phyloP scores from a whole-genome alignment of 2,113 vertebrate species.

The Vanacampus margaritifer region DNA sequence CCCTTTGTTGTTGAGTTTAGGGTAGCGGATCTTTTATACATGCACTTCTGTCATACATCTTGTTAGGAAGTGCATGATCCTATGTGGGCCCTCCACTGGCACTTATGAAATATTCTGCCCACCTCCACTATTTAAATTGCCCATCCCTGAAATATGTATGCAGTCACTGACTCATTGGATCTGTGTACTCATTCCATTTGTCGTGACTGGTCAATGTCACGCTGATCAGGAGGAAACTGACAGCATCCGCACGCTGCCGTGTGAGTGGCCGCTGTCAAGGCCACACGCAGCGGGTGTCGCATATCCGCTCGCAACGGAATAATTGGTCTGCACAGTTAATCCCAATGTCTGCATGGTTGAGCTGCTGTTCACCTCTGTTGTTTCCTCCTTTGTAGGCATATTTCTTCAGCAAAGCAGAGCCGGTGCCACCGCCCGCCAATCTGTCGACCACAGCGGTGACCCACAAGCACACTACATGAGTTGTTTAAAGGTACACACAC shows the following conservation, averaged over 20 bases:
- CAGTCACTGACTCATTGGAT: too few relatives aligned
- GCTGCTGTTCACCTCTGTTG: background rate
- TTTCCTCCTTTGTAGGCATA: slow-evolving; percentile 71
- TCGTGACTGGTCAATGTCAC: slow-evolving; percentile 40
- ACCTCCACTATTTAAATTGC: too few relatives aligned
- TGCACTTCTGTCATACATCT: too few relatives aligned
- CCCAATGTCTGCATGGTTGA: slow-evolving; percentile 16
- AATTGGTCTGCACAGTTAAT: slow-evolving; percentile 51
- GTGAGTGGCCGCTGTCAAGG: slow-evolving; percentile 4
- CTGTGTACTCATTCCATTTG: background rate
- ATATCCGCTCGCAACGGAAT: slow-evolving; percentile 48
- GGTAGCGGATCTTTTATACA: too few relatives aligned
- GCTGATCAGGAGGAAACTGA: slow-evolving; percentile 56
- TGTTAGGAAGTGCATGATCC: too few relatives aligned
- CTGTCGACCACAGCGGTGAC: background rate
- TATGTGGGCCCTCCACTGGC: too few relatives aligned
- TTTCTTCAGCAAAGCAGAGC: slow-evolving; percentile 84
- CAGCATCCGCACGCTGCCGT: slow-evolving; percentile 16
- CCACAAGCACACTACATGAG: slow-evolving; percentile 53
- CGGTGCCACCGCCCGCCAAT: background rate
- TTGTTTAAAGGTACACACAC: slow-evolving; percentile 48
- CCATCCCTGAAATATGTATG: too few relatives aligned
- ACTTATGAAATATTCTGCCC: too few relatives aligned
- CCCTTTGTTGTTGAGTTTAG: too few relatives aligned
- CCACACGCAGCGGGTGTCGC: slow-evolving; percentile 33